Conservation (phyloP, 1,140 invertebrate species). For the Neodiprion lecontei region DNA sequence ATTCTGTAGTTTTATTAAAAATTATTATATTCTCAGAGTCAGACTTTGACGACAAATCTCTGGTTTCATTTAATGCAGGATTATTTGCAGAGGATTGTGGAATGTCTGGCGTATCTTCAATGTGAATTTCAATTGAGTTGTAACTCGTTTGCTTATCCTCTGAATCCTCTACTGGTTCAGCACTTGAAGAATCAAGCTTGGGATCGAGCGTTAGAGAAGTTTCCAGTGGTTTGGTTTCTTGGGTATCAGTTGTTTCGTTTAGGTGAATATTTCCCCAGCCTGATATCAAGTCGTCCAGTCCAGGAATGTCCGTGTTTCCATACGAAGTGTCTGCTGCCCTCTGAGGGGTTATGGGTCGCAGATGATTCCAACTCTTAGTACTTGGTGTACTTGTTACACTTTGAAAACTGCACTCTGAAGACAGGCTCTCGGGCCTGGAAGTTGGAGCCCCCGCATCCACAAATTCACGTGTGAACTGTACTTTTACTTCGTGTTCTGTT, state of each 20-base stretch:
- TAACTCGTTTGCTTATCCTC: too few relatives aligned
- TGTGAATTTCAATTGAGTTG: too few relatives aligned
- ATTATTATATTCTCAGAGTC: neutral
- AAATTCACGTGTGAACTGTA: constrained; percentile 46
- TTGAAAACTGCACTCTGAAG: constrained; percentile 48
- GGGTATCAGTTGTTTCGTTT: neutral
- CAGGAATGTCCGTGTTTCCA: constrained; percentile 37
- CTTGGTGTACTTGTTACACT: constrained; percentile 45
- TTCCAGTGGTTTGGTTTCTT: neutral
- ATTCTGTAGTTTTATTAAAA: neutral
- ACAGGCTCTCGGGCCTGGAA: constrained; percentile 37
- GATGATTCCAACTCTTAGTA: constrained; percentile 45
- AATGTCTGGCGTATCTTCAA: neutral
- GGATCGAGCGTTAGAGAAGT: neutral
- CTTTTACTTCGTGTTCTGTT: constrained; percentile 46
- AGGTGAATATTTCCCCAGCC: constrained; percentile 40
- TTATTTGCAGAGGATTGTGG: neutral
- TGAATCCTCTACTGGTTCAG: too few relatives aligned
- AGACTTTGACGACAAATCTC: neutral
- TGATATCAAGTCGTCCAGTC: constrained; percentile 44
- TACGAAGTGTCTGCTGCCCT: constrained; percentile 34
- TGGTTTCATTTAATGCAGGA: neutral
- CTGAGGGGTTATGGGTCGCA: constrained; percentile 23
- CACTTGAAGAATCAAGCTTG: constrained; percentile 16
- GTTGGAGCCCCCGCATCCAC: constrained; percentile 33